These are phyloP conservation scores for Drosophila melanogaster DNA, from an alignment of 1,140 invertebrate genomes.

Conservation along the genomic window DNA sequence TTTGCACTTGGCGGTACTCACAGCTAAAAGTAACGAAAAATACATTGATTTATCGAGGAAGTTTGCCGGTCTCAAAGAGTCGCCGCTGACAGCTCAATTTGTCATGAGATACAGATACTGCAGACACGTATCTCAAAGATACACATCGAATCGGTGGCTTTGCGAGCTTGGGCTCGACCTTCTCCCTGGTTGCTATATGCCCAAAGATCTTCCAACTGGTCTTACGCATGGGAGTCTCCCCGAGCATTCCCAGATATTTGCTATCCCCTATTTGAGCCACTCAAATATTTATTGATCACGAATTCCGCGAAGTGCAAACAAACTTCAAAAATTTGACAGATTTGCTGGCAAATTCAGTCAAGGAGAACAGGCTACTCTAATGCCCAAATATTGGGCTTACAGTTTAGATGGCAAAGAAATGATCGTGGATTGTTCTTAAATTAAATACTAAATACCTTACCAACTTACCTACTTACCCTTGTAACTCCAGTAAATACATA, in stretches of 20 bases:
- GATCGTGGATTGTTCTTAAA: too few species aligned
- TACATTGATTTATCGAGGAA: slow-evolving; percentile 62
- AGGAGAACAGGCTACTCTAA: slow-evolving; percentile 3
- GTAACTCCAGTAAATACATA: background rate
- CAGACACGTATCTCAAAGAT: slow-evolving; percentile 29
- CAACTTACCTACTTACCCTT: background rate
- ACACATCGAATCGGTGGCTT: slow-evolving; percentile 13
- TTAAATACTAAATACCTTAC: too few species aligned
- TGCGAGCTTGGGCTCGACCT: slow-evolving; percentile 27
- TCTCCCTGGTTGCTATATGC: slow-evolving; percentile 45
- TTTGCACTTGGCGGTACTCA: slow-evolving; percentile 36
- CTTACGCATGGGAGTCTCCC: slow-evolving; percentile 67
- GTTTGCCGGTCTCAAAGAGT: slow-evolving; percentile 54
- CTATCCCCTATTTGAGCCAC: slow-evolving; percentile 21
- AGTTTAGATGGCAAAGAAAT: background rate
- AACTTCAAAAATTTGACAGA: background rate
- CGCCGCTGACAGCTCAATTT: slow-evolving; percentile 77
- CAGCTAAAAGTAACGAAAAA: slow-evolving; percentile 16
- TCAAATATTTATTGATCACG: slow-evolving; percentile 57
- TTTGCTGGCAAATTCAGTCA: slow-evolving; percentile 9
- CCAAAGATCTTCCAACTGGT: slow-evolving; percentile 48
- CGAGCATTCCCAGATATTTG: slow-evolving; percentile 27
- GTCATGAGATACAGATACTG: slow-evolving; percentile 52
- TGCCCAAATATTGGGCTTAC: background rate
- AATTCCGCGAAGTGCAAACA: slow-evolving; percentile 50